phyloP scores from a whole-genome alignment of 1,140 invertebrate species.

The Lepidurus arcticus region DNA sequence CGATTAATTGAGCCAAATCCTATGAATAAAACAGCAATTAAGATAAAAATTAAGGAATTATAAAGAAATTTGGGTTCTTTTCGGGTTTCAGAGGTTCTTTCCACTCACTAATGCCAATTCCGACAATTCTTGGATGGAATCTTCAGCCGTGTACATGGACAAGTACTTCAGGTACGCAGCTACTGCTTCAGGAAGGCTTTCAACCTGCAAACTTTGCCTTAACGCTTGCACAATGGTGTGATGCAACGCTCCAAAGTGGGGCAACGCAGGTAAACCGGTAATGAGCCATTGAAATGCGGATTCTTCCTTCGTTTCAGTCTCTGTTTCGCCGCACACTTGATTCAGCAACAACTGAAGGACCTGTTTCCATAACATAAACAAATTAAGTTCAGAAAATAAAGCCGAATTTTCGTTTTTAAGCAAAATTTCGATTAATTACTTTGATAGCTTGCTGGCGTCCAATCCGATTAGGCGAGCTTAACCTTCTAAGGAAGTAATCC shows the following conservation, averaged over 20 bases:
- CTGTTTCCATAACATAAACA: not conserved
- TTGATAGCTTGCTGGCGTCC: slow-evolving; percentile 71
- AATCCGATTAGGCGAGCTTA: slow-evolving; percentile 72
- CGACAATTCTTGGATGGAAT: slow-evolving; percentile 52
- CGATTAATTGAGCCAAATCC: slow-evolving; percentile 85
- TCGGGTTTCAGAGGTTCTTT: not conserved
- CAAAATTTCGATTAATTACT: slow-evolving; percentile 40
- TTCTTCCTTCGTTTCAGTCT: slow-evolving; percentile 30
- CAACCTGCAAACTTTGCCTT: slow-evolving; percentile 78
- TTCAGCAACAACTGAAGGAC: not conserved
- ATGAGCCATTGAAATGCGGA: slow-evolving; percentile 26
- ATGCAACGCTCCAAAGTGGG: slow-evolving; percentile 62
- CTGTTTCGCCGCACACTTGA: slow-evolving; percentile 31
- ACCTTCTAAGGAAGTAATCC: slow-evolving; percentile 81
- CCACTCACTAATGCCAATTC: slow-evolving; percentile 46
- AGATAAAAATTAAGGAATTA: slow-evolving; percentile 33
- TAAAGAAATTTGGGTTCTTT: slow-evolving; percentile 20
- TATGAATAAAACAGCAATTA: slow-evolving; percentile 42
- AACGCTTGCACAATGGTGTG: slow-evolving; percentile 50
- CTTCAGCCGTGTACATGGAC: slow-evolving; percentile 61
- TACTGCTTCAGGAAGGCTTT: slow-evolving; percentile 77
- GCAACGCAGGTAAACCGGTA: slow-evolving; percentile 49
- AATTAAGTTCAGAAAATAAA: not conserved
- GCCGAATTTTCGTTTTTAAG: not conserved
- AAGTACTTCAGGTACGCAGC: slow-evolving; percentile 84